Base-by-base conservation (phyloP, 2,113 vertebrate species). In the Okapia johnstoni region DNA sequence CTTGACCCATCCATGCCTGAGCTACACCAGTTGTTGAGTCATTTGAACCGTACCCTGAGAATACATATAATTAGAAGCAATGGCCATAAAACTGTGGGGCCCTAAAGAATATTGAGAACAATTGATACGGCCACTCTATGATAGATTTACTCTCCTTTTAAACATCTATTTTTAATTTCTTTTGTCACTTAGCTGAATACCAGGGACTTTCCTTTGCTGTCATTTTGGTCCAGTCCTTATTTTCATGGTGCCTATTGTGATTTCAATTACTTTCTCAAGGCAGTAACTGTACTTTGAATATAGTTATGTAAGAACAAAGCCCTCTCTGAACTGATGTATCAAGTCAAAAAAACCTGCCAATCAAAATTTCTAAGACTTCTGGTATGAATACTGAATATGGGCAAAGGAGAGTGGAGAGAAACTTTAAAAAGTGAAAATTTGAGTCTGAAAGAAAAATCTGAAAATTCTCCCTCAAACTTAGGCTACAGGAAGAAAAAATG, bases 121-220 rank as follows among this genome's bases (percentile, higher is more conserved):
- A 87, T 2, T 43, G 79, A 89, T 87, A 81, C 52, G 63, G 81
- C 48, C 85, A 85, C 43, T 48, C 63, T 85, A 73, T 12, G 61
- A 43, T 25, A 93, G 13, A 90, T 79, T 60, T 48, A 63, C 61
- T 57, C 40, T 76, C 46, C 84, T 92, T 94, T 81, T 60, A 87
- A 95, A 92, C 81, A 96, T 94, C 28, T 94, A 93, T 55, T 97
- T 76, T 63, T 92, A 73, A 73, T 96, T 88, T 94, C 57, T 95
- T 28, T 97, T 89, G 85, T 88, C 90, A 88, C 89, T 89, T 87
- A 89, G 61, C 55, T 61, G 61, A 77, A 73, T 17, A 73, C 86
- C 85, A 70, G 23, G 46, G 77, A 83, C 36, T 48, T 70, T 73
- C 26, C 33, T 70, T 66, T 46, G 48, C 60, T 96, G 55, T 85